Evolutionary conservation across 2,797 vertebrate genomes (phyloP), one percentile per base, ranked within the genome.

Genomic region (Nasua narica): DNA sequence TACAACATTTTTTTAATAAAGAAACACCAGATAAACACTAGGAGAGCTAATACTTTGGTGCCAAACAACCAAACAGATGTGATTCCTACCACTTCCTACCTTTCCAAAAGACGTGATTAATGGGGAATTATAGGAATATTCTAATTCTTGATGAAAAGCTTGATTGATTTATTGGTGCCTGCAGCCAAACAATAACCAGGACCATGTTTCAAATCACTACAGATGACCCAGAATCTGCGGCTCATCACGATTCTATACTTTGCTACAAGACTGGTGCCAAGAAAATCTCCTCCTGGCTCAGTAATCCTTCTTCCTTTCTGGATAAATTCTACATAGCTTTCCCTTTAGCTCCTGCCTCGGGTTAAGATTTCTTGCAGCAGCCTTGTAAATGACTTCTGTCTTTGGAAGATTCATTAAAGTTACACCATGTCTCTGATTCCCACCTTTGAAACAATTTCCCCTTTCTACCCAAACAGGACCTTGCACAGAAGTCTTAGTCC

Each of bases 51-150:
- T 90, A 67, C 50, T 93, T 76, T 52, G 40, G 78, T 96, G 93
- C 96, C 97, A 97, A 97, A 97, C 89, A 97, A 96, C 89, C 43
- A 74, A 96, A 93, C 97, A 98, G 96, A 97, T 97, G 96, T 98
- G 96, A 95, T 94, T 97, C 87, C 97, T 98, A 96, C 96, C 93
- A 96, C 94, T 97, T 98, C 91, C 96, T 97, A 97, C 93, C 96
- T 98, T 96, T 98, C 98, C 97, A 98, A 96, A 96, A 93, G 96
- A 96, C 52, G 40, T 98, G 98, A 98, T 98, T 96, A 96, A 98
- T 98, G 97, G 54, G 82, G 95, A 97, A 98, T 95, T 97, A 97
- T 95, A 97, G 94, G 97, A 96, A 97, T 96, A 96, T 95, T 97
- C 97, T 98, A 97, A 97, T 98, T 97, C 97, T 87, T 97, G 98